A percentile compares a stretch with the other conserved stretches of the same genome.
These are phyloP conservation scores for Steatocranus sp. DNA, from an alignment of 2,797 vertebrate genomes.

Conservation along the genomic window DNA sequence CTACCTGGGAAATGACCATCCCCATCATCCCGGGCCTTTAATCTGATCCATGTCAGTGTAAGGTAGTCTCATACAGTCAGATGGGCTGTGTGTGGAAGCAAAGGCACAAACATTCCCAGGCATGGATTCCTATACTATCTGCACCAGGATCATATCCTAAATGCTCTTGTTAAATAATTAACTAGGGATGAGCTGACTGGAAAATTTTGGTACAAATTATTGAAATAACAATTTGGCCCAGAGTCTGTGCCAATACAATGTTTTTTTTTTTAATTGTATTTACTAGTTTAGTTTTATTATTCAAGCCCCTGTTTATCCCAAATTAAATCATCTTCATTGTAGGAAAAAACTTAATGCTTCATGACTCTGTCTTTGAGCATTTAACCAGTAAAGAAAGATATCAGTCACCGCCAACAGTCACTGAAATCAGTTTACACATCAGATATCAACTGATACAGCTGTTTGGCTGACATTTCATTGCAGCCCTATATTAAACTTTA, in stretches of 20 bases:
- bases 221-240: background rate
- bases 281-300: background rate
- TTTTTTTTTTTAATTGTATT: accelerated
- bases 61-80: conserved; percentile 37
- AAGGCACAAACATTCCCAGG: conserved; percentile 7
- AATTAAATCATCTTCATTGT: background rate
- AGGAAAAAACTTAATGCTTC: background rate
- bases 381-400: background rate
- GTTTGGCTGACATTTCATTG: background rate
- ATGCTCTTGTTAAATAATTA: background rate
- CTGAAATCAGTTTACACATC: background rate
- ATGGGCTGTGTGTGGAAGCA: conserved; percentile 41
- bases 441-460: background rate
- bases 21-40: conserved; percentile 52
- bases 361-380: background rate
- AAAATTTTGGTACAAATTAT: background rate
- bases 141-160: background rate
- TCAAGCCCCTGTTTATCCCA: background rate
- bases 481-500: background rate
- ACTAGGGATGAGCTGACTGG: background rate
- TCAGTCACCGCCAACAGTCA: background rate
- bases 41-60: conserved; percentile 47
- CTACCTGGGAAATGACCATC: conserved; percentile 75
- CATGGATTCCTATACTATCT: background rate
- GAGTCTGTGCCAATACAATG: background rate